Percentiles rank a stretch among this genome's conserved stretches.
These are phyloP conservation scores for Variabilichromis moorii DNA, from an alignment of 2,113 vertebrate species.

Conservation along the genomic window DNA sequence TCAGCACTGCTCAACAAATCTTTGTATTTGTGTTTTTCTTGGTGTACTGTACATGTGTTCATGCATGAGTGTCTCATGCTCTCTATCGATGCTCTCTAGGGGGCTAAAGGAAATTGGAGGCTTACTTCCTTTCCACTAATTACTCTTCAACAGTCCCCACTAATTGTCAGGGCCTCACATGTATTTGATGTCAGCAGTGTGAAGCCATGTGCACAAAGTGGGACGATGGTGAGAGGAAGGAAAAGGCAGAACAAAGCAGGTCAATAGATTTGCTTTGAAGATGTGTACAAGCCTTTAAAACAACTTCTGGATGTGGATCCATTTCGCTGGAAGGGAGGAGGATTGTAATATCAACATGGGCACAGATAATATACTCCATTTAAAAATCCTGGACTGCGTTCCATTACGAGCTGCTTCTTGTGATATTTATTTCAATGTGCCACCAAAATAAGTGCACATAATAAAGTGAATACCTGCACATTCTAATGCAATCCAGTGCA, in stretches of 20 bases:
- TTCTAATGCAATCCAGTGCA: not conserved
- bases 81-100: not conserved
- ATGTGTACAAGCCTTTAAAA: not conserved
- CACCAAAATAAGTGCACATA: not conserved
- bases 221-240: not conserved
- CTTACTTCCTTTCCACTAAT: slow-evolving; percentile 50
- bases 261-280: slow-evolving; percentile 14
- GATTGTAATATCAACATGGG: not conserved
- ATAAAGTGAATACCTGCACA: not conserved
- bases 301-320: not conserved
- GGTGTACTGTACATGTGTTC: not conserved
- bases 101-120: not conserved
- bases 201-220: not conserved
- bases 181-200: slow-evolving; percentile 14
- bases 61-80: not conserved
- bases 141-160: slow-evolving; percentile 39
- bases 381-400: not conserved
- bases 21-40: not conserved
- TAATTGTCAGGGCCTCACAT: slow-evolving; percentile 32
- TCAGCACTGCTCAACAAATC: not conserved
- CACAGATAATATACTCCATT: not conserved
- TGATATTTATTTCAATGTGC: not conserved
- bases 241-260: slow-evolving; percentile 2
- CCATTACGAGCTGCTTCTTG: not conserved
- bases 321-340: not conserved